A percentile compares a stretch with the other conserved stretches of the same genome.
These are phyloP conservation scores for Orcinus orca DNA, from an alignment of 2,113 vertebrate genomes.

Conservation along the genomic window DNA sequence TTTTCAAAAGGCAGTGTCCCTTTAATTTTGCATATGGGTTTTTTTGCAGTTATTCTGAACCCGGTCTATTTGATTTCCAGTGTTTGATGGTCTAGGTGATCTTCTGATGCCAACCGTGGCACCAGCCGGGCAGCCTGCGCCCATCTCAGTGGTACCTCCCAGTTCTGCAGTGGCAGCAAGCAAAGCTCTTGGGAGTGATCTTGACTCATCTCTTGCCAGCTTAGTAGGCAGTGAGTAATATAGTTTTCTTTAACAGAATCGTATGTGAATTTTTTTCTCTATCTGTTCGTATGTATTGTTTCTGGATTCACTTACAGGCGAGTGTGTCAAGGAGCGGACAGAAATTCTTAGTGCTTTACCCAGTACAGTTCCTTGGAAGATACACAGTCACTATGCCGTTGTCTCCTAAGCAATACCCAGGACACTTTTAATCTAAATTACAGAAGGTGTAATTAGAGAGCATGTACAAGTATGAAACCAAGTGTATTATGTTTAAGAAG, in stretches of 20 bases:
- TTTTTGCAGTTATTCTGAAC: conserved; percentile 56
- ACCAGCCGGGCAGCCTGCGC: conserved; percentile 90
- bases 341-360: background rate
- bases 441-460: background rate
- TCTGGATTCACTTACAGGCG: background rate
- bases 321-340: background rate
- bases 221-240: conserved; percentile 95
- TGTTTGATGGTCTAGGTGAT: conserved; percentile 97
- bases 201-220: conserved; percentile 96
- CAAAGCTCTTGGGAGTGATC: conserved; percentile 93
- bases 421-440: background rate
- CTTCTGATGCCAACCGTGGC: conserved; percentile 96
- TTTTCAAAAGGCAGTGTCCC: conserved; percentile 6
- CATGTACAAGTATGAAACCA: background rate
- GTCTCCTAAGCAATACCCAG: background rate
- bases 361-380: background rate
- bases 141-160: conserved; percentile 77
- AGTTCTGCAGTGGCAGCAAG: conserved; percentile 81
- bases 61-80: conserved; percentile 82
- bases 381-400: background rate
- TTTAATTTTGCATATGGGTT: conserved; percentile 1
- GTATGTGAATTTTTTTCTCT: background rate
- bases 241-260: background rate
- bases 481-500: background rate
- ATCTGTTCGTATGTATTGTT: background rate